Evolutionary conservation across 2,797 vertebrate species (phyloP), one percentile per base, ranked within the genome.

Genomic region (Lates japonicus): DNA sequence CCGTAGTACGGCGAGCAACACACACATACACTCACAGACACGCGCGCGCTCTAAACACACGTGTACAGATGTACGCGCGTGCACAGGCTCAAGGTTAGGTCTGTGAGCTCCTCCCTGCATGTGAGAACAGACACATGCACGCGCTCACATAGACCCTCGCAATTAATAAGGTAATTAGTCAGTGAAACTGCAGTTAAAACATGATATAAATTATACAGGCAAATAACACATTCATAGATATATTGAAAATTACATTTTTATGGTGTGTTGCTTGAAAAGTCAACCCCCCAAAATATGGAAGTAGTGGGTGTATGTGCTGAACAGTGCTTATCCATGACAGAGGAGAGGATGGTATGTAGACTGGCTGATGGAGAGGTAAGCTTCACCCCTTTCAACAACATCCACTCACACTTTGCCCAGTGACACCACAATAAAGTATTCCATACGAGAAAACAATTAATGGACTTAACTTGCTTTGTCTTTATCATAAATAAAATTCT

Each of bases 1-100:
- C 95, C 95, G 79, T 91, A 90, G 93, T 42, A 86, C 88, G 77
- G 86, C 33, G 33, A 31, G 62, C 75, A 4, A 59, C 76, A 52
- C 90, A 39, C 4, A 70, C 35, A 41, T 42, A 10, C 25, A 37
- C 35, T 37, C 48, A 29, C 55, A 5, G 0, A 57, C 41, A 1
- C 54, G 22, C 68, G 41, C 57, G 64, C 59, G 59, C 3, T 73
- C 39, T 19, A 49, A 74, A 46, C 69, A 82, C 84, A 68, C 70
- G 51, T 25, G 68, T 20, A 14, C 31, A 2, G 11, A 41, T 31
- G 19, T 75, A n/a, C 66, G 54, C 67, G 55, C 82, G 31, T 0
- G 31, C 76, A 61, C 75, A 52, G 41, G 52, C 81, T 82, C 89
- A 85, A 85, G 88, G 83, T 82, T 82, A 74, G 79, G 55, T 81